These are phyloP conservation scores for Myxocyprinus asiaticus DNA, from an alignment of 2,113 vertebrate genomes.

Conservation along the genomic window DNA sequence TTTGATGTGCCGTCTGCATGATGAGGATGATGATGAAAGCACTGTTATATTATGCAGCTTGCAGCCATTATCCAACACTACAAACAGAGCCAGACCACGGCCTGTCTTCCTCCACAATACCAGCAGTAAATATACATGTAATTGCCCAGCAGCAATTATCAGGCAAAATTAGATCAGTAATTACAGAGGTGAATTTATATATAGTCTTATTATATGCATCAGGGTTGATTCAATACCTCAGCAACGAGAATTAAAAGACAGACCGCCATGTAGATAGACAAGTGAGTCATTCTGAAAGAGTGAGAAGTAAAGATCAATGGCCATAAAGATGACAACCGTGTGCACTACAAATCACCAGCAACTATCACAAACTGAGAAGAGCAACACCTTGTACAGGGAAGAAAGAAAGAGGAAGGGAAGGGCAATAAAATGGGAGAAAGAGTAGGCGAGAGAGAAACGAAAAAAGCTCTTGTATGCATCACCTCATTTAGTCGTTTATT, in stretches of 20 bases:
- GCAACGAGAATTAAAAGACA: conserved; percentile 48
- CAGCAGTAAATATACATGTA: conserved; percentile 99
- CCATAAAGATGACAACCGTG: neutral
- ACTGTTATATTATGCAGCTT: conserved; percentile 79
- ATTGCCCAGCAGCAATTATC: conserved; percentile 99
- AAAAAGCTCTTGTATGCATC: conserved; percentile 26
- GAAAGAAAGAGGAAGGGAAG: conserved; percentile 41
- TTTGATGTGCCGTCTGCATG: conserved; percentile 89
- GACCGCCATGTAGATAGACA: conserved; percentile 46
- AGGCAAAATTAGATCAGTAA: conserved; percentile 99
- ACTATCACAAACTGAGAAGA: neutral
- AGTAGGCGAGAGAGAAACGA: neutral
- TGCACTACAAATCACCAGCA: neutral
- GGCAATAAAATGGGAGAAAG: conserved; percentile 7
- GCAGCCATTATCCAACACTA: conserved; percentile 83
- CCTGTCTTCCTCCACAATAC: conserved; percentile 62
- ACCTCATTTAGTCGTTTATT: conserved; percentile 52
- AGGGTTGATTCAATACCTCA: conserved; percentile 57
- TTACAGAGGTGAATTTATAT: conserved; percentile 98
- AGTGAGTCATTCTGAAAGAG: conserved; percentile 19
- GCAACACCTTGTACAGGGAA: neutral
- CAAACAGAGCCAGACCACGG: conserved; percentile 74
- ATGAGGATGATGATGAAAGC: conserved; percentile 85
- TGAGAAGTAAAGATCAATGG: neutral
- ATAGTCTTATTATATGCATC: conserved; percentile 69